A percentile compares a stretch with the other conserved stretches of the same genome.
Conservation (phyloP, 2,888 invertebrate species). For the Deilephila porcellus region DNA sequence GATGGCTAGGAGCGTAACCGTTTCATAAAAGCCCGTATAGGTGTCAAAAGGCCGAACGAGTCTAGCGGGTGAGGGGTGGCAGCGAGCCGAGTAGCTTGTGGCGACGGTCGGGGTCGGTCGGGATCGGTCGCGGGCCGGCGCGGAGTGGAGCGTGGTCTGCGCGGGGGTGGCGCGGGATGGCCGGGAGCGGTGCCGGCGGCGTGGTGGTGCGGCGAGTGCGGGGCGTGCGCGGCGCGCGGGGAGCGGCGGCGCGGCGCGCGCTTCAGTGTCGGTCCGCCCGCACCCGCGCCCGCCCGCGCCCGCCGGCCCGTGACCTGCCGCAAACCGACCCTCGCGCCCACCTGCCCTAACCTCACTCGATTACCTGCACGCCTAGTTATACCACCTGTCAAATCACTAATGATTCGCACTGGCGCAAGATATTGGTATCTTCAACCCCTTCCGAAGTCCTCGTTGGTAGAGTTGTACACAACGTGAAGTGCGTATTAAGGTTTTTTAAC, state of each 20-base stretch:
- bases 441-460: neutral
- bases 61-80: slow-evolving; percentile 27
- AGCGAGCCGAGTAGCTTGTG: slow-evolving; percentile 28
- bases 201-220: slow-evolving; percentile 47
- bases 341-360: slow-evolving; percentile 73
- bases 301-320: slow-evolving; percentile 73
- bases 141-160: slow-evolving; percentile 32
- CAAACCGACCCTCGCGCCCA: slow-evolving; percentile 64
- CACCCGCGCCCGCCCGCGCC: slow-evolving; percentile 80
- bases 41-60: slow-evolving; percentile 27
- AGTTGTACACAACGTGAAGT: slow-evolving; percentile 12
- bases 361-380: slow-evolving; percentile 59
- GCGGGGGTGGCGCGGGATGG: slow-evolving; percentile 28
- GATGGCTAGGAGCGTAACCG: slow-evolving; percentile 13
- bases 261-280: slow-evolving; percentile 81
- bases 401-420: slow-evolving; percentile 18
- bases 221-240: slow-evolving; percentile 49
- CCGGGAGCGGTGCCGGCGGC: slow-evolving; percentile 39
- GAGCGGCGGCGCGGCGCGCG: slow-evolving; percentile 72
- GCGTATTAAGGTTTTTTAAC: slow-evolving; percentile 9
- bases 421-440: slow-evolving; percentile 5
- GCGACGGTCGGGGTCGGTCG: slow-evolving; percentile 35
- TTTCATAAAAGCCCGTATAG: slow-evolving; percentile 28
- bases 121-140: slow-evolving; percentile 41
- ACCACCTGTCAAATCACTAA: slow-evolving; percentile 62